Evolutionary conservation across 2,888 invertebrate species (phyloP), one percentile per base, ranked within the genome.

Genomic region (Pheosia tremula): DNA sequence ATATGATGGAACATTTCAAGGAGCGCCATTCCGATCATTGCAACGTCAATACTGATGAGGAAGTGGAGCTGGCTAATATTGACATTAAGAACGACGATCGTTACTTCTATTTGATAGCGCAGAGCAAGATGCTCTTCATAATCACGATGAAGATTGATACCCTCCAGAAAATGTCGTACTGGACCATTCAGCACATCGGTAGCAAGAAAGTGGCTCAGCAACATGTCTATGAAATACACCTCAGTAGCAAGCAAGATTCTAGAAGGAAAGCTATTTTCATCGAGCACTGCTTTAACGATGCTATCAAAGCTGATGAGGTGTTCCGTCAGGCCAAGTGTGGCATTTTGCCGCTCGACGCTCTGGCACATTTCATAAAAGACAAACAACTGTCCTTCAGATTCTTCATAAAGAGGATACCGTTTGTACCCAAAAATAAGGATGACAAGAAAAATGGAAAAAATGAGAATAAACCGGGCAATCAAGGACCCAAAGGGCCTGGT

Each of bases 211-310:
- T 68, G 3, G 93, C 93, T 3, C 80, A 82, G 36, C 86, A 90
- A 57, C 86, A 89, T 63, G 74, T 91, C 52, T 93, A 88, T 66
- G 92, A 91, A 71, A 86, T 93, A 64, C 87, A 90, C 49, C 69
- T 93, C 0, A 78, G 71, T 9, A 91, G 91, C 74, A 86, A 84
- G 63, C 83, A 84, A 66, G 88, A 90, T 59, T 55, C 72, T 5
- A 80, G 87, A 49, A 82, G 89, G 8, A 89, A 88, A 69, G 84
- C 83, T 0, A 81, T 82, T 11, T 93, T 86, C 67, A 83, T 75
- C 4, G 93, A 93, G 62, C 85, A 89, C 65, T 93, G 93, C 68
- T 89, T 83, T 64, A 91, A 86, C 68, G 91, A 93, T 66, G 75
- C 85, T 6, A 72, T 87, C 11, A 88, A 88, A 64, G 79, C 85